Base-by-base conservation (phyloP, 2,888 invertebrate species). In the Entomobrya multifasciata region DNA sequence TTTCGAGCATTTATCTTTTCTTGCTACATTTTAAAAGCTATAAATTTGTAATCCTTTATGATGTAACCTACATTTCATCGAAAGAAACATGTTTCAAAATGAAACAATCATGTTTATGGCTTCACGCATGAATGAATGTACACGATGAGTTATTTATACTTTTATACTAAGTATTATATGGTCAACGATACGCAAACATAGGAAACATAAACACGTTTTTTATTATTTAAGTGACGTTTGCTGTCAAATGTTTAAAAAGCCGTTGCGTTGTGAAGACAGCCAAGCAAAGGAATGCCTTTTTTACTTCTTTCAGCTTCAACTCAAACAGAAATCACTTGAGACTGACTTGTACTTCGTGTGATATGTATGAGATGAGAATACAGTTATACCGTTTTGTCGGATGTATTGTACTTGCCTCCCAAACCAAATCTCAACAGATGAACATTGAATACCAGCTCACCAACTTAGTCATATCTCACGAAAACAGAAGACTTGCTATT, bases 181-280 rank as follows among this genome's bases (percentile, higher is more conserved):
- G 70, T 49, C 49, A 49, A 65, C 22, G 11, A 27, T 49, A 60
- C 47, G 27, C 55, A 44, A 25, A 55, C 3, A 44, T 47, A 15
- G 57, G 17, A 27, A 27, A 57, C 30, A 82, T 41, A 49, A 72
- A 82, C 47, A 67, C 67, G 44, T 44, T 83, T 83, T 83, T 83
- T 55, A 67, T 83, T 52, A 36, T 65, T 77, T 52, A 65, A 70
- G 55, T 60, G 62, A 67, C 10, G 55, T 83, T 67, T 77, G n/a
- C 83, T 83, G 74, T 74, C 74, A 74, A 82, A 82, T 52, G 22
- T 47, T 52, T 70, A 72, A 52, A 52, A 67, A n/a, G n/a, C n/a
- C n/a, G n/a, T n/a, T n/a, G 22, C 67, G 15, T 49, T 62, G 72
- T 62, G 60, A 27, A 74, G 30, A 74, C 55, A n/a, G n/a, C n/a